Base-by-base conservation (phyloP, 2,888 invertebrate species). In the Lysandra coridon region DNA sequence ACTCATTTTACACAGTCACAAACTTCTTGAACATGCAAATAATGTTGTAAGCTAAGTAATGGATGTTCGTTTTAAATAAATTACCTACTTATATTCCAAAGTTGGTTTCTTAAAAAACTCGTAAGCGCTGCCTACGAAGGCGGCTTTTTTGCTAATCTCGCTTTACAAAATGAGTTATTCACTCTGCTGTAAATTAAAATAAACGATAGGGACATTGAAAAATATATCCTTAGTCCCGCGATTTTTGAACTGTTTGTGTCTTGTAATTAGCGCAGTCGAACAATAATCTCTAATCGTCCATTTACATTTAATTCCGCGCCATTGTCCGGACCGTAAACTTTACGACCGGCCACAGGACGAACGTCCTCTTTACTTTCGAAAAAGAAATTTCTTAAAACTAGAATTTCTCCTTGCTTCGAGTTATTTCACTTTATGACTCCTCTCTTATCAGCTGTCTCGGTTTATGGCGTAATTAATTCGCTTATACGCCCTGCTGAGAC, bases 251-350 rank as follows among this genome's bases (percentile, higher is more conserved):
- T 12, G 49, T 49, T n/a, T 44, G 30, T 49, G 40, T 77, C 60
- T 64, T 73, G 49, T 80, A 83, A 82, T 83, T 82, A 83, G 82
- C 82, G 80, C 79, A 80, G 84, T 83, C 82, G 80, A 76, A 83
- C 83, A 81, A 82, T 83, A 81, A 84, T 81, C 76, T 79, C 79
- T 82, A 83, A 83, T 82, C 80, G 82, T 81, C 80, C 81, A 80
- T 82, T 82, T 82, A 82, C 81, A 81, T 83, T 84, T 84, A 84
- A 83, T 83, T 84, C 81, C 80, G 81, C 88, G 85, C 87, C 86
- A 86, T 87, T 88, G 88, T 89, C 88, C 91, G 87, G 89, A 87
- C 90, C 88, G 90, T 92, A 91, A 92, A 91, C 84, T 92, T 92
- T 91, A 91, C 90, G 92, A 91, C 87, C 85, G 87, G 87, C 87